phyloP scores from a whole-genome alignment of 2,797 vertebrate genomes.

The Psittacula derbiana region DNA sequence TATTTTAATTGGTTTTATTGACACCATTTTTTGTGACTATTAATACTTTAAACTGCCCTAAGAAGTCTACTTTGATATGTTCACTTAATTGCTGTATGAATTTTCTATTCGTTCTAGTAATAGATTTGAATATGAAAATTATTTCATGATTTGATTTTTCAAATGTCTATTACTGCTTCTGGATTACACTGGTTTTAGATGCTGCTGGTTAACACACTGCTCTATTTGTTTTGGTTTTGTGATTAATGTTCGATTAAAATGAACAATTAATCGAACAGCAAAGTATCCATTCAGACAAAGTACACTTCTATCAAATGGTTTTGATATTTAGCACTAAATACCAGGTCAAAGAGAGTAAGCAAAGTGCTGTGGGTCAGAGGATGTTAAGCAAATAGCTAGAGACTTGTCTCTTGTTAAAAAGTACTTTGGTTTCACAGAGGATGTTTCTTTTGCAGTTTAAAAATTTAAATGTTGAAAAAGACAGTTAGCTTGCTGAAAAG shows the following conservation, averaged over 20 bases:
- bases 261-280: neutral
- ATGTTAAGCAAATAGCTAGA: neutral
- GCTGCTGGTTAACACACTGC: neutral
- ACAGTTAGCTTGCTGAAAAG: neutral
- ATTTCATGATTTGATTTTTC: neutral
- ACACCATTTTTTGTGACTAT: neutral
- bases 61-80: neutral
- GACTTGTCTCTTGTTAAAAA: neutral
- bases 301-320: neutral
- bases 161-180: neutral
- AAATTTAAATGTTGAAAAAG: neutral
- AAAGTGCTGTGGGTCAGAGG: neutral
- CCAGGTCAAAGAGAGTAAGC: neutral
- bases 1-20: neutral
- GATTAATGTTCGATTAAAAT: neutral
- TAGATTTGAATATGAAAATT: neutral
- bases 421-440: neutral
- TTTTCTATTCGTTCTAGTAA: conserved; percentile 4
- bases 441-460: neutral
- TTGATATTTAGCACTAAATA: neutral
- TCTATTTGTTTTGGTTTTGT: neutral
- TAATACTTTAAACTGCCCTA: neutral
- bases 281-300: neutral
- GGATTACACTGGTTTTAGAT: neutral
- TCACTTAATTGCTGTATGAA: neutral